Evolutionary conservation across 2,797 vertebrate species (phyloP).

Genomic region (Gorsachius magnificus): DNA sequence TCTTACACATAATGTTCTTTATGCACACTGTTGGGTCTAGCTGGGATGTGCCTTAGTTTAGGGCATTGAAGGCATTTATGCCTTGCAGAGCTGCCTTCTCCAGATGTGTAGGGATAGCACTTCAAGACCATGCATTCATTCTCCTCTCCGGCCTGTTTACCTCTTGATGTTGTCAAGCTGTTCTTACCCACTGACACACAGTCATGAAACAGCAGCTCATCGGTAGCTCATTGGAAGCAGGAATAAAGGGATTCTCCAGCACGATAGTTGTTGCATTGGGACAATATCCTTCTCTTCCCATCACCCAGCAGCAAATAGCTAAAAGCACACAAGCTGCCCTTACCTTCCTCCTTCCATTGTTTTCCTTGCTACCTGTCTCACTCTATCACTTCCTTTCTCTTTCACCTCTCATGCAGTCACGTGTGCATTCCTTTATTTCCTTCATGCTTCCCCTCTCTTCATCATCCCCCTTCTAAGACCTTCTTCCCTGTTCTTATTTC

Average conservation of each 20-base stretch:
- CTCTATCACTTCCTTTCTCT: neutral
- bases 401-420: neutral
- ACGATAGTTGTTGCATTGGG: neutral
- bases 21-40: neutral
- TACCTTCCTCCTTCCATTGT: neutral
- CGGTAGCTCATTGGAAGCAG: neutral
- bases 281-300: neutral
- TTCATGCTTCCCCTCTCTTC: neutral
- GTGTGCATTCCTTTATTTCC: neutral
- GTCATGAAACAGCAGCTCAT: neutral
- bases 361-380: neutral
- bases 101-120: neutral
- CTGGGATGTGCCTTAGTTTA: neutral
- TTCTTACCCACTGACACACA: neutral
- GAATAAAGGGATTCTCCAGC: neutral
- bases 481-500: neutral
- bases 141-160: neutral
- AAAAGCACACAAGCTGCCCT: neutral
- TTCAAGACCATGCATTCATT: neutral
- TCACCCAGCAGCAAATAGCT: neutral
- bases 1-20: neutral
- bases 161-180: neutral
- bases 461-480: neutral
- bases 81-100: neutral
- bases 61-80: neutral